These are phyloP conservation scores for Rhea pennata DNA, from an alignment of 2,113 vertebrate genomes.

Conservation along the genomic window DNA sequence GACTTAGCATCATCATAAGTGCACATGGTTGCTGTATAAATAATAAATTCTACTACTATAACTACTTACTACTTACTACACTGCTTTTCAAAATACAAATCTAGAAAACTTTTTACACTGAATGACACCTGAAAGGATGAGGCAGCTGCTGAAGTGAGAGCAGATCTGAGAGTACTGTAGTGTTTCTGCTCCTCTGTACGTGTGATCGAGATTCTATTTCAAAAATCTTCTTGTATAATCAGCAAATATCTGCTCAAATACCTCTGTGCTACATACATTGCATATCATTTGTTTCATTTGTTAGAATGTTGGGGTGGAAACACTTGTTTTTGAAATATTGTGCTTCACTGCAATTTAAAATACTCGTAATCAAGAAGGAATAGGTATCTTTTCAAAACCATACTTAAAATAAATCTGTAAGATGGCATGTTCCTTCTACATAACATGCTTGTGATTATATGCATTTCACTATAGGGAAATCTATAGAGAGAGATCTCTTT, in stretches of 20 bases:
- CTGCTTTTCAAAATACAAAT: constrained; percentile 20
- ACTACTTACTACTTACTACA: constrained; percentile 39
- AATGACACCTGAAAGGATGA: constrained; percentile 13
- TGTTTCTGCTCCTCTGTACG: neutral
- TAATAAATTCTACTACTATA: constrained; percentile 54
- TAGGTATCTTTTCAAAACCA: neutral
- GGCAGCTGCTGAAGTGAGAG: neutral
- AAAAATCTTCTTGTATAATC: neutral
- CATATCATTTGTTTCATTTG: neutral
- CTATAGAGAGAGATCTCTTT: neutral
- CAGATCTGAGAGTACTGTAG: neutral
- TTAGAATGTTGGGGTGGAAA: neutral
- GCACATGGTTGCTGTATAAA: constrained; percentile 57
- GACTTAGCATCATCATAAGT: constrained; percentile 13
- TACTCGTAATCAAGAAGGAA: neutral
- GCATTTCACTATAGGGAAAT: neutral
- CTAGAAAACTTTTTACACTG: neutral
- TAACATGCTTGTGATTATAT: neutral
- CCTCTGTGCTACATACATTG: neutral
- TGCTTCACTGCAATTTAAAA: neutral
- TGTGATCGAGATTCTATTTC: neutral
- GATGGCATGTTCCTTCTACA: neutral
- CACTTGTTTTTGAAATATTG: neutral
- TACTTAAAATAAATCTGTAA: neutral
- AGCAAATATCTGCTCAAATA: neutral